Evolutionary conservation across 2,113 vertebrate genomes (phyloP), one percentile per base, ranked within the genome.

Genomic region (Antennarius striatus): DNA sequence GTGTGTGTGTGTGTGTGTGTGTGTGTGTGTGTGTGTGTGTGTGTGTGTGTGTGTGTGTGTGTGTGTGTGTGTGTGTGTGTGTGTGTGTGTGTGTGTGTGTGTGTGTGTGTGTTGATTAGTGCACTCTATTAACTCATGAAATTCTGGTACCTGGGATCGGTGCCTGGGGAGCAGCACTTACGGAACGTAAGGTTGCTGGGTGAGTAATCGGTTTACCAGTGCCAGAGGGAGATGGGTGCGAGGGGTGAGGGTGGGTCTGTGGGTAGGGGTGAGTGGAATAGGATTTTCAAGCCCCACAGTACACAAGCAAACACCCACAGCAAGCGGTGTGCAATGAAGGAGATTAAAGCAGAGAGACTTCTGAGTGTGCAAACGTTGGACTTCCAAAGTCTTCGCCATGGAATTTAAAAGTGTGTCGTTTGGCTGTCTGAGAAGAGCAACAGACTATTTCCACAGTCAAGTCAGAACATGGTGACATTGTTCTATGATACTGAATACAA

Each of bases 81-180:
- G 28, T 58, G 59, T n/a, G 10, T 54, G 43, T 14, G 43, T 55
- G 50, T 56, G n/a, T 54, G 39, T 66, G 29, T 46, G 64, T 65
- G 73, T 59, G 47, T 47, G 56, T 63, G 28, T 43, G 54, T 73
- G 76, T 82, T 87, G 75, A 86, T 86, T 81, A 84, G 84, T 72
- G 17, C 69, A 88, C 84, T 87, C 77, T 67, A 86, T 88, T 86
- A 82, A 79, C 77, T 78, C 73, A 82, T 82, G 59, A 71, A 82
- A 89, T 80, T 64, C 48, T 65, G 58, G 63, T 69, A 63, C 63
- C 30, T 29, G 58, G 67, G 66, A 55, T 22, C 0, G 46, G 77
- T 54, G 64, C 51, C 70, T 61, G 48, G 53, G 71, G 85, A 79
- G 77, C 59, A 80, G 76, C 73, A 72, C 83, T 85, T 70, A 76